A percentile compares a stretch with the other conserved stretches of the same genome.
Evolutionary conservation across 2,888 invertebrate genomes (phyloP).

Genomic region (Scotopteryx bipunctaria): DNA sequence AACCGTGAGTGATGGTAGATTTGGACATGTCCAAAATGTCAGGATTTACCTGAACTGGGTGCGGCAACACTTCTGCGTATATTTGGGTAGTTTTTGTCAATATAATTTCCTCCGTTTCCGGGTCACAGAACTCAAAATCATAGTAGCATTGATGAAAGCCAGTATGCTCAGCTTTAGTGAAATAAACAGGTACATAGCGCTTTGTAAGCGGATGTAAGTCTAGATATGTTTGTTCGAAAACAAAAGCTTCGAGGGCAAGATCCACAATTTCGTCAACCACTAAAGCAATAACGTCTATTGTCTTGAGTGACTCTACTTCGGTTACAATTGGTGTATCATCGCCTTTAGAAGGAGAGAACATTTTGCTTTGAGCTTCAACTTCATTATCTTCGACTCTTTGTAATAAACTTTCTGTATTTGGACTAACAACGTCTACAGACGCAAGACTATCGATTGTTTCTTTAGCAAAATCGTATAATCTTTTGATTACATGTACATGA

Average conservation of each 20-base stretch:
- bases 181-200: slow-evolving; percentile 49
- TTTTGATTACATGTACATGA: slow-evolving; percentile 56
- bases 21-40: slow-evolving; percentile 63
- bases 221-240: slow-evolving; percentile 57
- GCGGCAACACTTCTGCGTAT: slow-evolving; percentile 61
- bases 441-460: slow-evolving; percentile 33
- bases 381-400: slow-evolving; percentile 44
- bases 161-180: slow-evolving; percentile 57
- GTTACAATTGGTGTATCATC: slow-evolving; percentile 7
- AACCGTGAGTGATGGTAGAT: slow-evolving; percentile 56
- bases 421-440: slow-evolving; percentile 44
- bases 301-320: slow-evolving; percentile 34
- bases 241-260: slow-evolving; percentile 55
- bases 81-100: slow-evolving; percentile 54
- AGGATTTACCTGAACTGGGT: slow-evolving; percentile 63
- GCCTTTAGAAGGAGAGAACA: slow-evolving; percentile 26
- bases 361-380: slow-evolving; percentile 37
- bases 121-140: slow-evolving; percentile 55
- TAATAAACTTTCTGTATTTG: slow-evolving; percentile 46
- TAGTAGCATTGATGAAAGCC: slow-evolving; percentile 67
- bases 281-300: slow-evolving; percentile 40
- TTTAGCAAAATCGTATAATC: slow-evolving; percentile 40
- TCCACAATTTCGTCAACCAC: slow-evolving; percentile 52
- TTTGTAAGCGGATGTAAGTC: slow-evolving; percentile 48
- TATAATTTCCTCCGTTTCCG: slow-evolving; percentile 43